Evolutionary conservation across 2,888 invertebrate species (phyloP), one percentile per base, ranked within the genome.

Genomic region (Alitta virens): DNA sequence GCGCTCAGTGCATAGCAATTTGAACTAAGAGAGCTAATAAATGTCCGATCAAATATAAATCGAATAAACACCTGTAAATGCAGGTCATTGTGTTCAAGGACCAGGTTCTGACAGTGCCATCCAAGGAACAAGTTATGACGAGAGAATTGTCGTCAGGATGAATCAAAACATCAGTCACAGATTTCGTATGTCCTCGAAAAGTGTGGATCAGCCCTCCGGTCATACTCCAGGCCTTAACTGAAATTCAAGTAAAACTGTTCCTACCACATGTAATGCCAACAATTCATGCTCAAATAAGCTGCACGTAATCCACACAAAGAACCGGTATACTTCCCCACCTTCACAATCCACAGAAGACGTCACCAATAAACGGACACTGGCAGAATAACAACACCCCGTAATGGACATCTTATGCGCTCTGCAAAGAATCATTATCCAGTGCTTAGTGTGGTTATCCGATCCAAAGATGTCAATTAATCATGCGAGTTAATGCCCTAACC

Each of bases 151-250:
- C 72, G 18, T 74, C 73, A 12, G 80, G 80, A 64, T 79, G 78
- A n/a, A 79, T 61, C 2, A 76, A 25, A 5, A 81, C 67, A 64
- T 73, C 72, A 16, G 80, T 78, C 18, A 81, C 75, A 24, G 79
- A 76, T 27, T 76, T 68, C 1, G 80, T 76, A 68, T 81, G 81
- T 50, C 79, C 81, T n/a, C 78, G 71, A 62, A 81, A 79, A 25
- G 78, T 79, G 68, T 79, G 78, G 2, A 80, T 73, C 53, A 75
- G 72, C 16, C 78, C 78, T 23, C 79, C 80, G n/a, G 70, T 69
- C 49, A 76, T 60, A 64, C 77, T 78, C 81, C 81, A 81, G 2
- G 76, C 74, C 68, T 80, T 81, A 25, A 81, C 80, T 80, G 69
- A 21, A 33, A 33, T 33, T 33, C 5, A 33, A 33, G 7, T 12